phyloP scores from a whole-genome alignment of 2,113 vertebrate genomes.

The Megaleporinus macrocephalus region DNA sequence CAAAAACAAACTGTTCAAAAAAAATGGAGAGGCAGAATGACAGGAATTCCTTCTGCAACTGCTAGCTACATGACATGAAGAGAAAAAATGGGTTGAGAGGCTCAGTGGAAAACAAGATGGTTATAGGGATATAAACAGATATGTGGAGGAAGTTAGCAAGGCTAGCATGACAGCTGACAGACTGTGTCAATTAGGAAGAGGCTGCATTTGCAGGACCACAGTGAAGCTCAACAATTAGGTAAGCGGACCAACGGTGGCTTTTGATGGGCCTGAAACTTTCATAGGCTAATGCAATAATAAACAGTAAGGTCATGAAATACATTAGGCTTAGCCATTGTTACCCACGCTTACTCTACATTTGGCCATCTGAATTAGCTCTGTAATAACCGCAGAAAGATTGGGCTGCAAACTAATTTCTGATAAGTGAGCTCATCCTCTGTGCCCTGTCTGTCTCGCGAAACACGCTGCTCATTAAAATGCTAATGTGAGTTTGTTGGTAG shows the following conservation, averaged over 20 bases:
- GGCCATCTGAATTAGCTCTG: background rate
- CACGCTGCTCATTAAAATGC: slow-evolving; percentile 11
- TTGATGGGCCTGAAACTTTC: background rate
- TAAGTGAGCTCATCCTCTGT: background rate
- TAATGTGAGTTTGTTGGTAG: background rate
- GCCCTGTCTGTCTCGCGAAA: background rate
- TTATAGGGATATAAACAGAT: slow-evolving; percentile 14
- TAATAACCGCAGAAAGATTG: background rate
- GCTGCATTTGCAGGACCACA: background rate
- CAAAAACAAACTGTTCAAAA: background rate
- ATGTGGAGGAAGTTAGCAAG: background rate
- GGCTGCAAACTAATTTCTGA: background rate
- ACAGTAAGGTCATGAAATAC: background rate
- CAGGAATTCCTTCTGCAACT: background rate
- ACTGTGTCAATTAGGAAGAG: background rate
- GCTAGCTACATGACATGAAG: background rate
- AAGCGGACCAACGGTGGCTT: background rate
- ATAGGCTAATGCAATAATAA: background rate
- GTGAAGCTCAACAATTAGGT: background rate
- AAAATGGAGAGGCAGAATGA: background rate
- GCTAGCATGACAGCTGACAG: slow-evolving; percentile 4
- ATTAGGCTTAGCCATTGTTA: background rate
- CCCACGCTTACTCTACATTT: background rate
- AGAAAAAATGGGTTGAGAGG: background rate
- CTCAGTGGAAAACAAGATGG: background rate